A percentile compares a stretch with the other conserved stretches of the same genome.
Evolutionary conservation across 2,888 invertebrate species (phyloP).

Genomic region (Orgyia antiqua): DNA sequence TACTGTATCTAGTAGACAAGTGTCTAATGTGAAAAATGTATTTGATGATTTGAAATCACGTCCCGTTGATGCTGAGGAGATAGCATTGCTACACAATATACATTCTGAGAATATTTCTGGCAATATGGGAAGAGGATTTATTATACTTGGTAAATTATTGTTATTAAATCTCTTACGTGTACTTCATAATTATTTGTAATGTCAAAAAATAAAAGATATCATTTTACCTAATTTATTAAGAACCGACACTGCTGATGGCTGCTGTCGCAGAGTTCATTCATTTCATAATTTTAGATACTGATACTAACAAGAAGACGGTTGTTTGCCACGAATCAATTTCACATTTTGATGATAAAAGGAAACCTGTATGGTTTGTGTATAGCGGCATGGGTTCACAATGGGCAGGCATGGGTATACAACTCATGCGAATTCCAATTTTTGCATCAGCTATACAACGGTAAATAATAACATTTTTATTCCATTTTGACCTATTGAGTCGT

Average conservation of each 20-base stretch:
- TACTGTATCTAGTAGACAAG: constrained; percentile 46
- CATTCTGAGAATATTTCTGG: constrained; percentile 42
- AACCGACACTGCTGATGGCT: too few relatives aligned
- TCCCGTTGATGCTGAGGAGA: constrained; percentile 52
- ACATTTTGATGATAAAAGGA: too few relatives aligned
- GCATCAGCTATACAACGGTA: constrained; percentile 70
- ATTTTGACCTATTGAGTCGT: background rate
- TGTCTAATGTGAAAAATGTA: constrained; percentile 35
- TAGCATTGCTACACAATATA: constrained; percentile 53
- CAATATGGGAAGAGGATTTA: constrained; percentile 19
- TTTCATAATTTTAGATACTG: too few relatives aligned
- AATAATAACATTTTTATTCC: background rate
- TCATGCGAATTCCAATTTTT: constrained; percentile 81
- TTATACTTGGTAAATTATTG: constrained; percentile 11
- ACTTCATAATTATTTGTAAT: too few relatives aligned
- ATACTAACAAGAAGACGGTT: too few relatives aligned
- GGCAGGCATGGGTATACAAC: constrained; percentile 81
- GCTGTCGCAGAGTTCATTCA: too few relatives aligned
- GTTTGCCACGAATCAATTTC: too few relatives aligned
- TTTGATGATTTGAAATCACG: constrained; percentile 42
- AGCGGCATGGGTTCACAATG: constrained; percentile 86
- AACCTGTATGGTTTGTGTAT: constrained; percentile 84
- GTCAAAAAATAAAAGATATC: too few relatives aligned
- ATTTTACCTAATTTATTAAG: too few relatives aligned
- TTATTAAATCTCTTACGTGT: too few relatives aligned